Evolutionary conservation across 2,113 vertebrate species (phyloP), one percentile per base, ranked within the genome.

Genomic region (Dermatemys mawii): DNA sequence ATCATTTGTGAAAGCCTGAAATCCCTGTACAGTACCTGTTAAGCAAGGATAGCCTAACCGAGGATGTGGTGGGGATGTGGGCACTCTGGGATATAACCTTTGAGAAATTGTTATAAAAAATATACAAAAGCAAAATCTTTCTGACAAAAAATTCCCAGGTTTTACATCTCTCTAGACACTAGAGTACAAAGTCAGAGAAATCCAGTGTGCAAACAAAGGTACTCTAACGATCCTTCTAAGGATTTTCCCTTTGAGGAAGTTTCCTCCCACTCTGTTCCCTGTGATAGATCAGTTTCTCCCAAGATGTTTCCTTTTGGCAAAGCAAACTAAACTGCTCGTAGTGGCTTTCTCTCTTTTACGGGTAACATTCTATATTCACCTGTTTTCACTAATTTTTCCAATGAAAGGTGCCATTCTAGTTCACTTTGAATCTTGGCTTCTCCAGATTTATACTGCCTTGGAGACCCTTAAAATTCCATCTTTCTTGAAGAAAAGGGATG

Each of bases 11-110:
- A 55, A 88, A 46, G n/a, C 53, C 14, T 83, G n/a, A 50, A 80
- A 21, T 73, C 21, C 12, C 70, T 17, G 12, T 6, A 2, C 4
- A 6, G 3, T 19, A 55, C 11, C 8, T 0, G 0, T 6, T 60
- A 81, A 41, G 32, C 67, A 73, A 29, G 48, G n/a, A 4, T 5
- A 76, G 24, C 0, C 0, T 16, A 6, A 51, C 4, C 70, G 51
- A 49, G n/a, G n/a, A 70, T 38, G 21, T 0, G 2, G 8, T 51
- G 38, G 19, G 17, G 11, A 48, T 70, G 27, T 29, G 32, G 38
- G 12, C 10, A 57, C 3, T 2, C 10, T 78, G 3, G 44, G 38
- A n/a, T 80, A 67, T 9, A 86, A 76, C 8, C 46, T 57, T 19
- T 85, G 13, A 49, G 27, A 90, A 70, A 70, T 24, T 4, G n/a